A percentile compares a stretch with the other conserved stretches of the same genome.
phyloP scores from a whole-genome alignment of 2,797 vertebrate species.

The Oreochromis grahami region DNA sequence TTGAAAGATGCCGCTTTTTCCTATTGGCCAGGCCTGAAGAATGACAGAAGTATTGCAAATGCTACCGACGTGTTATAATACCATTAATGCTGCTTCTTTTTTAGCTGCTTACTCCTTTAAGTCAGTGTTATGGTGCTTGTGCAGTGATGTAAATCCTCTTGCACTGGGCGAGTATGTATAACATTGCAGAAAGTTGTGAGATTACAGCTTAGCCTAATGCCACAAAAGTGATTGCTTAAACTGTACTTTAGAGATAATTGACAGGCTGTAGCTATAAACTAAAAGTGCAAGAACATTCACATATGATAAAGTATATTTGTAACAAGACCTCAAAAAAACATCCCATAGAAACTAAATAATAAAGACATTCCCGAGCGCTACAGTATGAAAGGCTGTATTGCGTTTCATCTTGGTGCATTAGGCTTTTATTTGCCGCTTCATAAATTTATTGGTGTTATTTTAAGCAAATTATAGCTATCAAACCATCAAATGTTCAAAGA shows the following conservation, averaged over 20 bases:
- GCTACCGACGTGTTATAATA: slow-evolving; percentile 8
- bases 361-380: background rate
- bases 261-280: background rate
- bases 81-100: background rate
- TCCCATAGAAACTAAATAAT: background rate
- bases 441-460: slow-evolving; percentile 71
- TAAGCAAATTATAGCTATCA: slow-evolving; percentile 71
- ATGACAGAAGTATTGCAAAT: slow-evolving; percentile 14
- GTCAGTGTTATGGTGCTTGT: slow-evolving; percentile 1
- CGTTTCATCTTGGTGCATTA: slow-evolving; percentile 62
- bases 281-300: background rate
- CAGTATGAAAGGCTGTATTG: slow-evolving; percentile 32
- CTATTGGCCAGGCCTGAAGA: slow-evolving; percentile 25
- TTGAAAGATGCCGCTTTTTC: slow-evolving; percentile 51
- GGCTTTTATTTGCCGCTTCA: slow-evolving; percentile 55
- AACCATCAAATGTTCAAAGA: slow-evolving; percentile 64
- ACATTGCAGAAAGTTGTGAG: slow-evolving; percentile 26
- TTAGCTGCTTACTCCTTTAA: slow-evolving; percentile 1
- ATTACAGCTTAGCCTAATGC: slow-evolving; percentile 38
- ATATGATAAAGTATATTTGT: slow-evolving; percentile 5
- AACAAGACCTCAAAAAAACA: slow-evolving; percentile 12
- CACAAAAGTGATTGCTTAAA: slow-evolving; percentile 30
- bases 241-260: slow-evolving; percentile 19
- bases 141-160: slow-evolving; percentile 21
- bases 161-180: background rate